Base-by-base conservation (phyloP, 2,113 vertebrate species). In the Corythornis madagascariensis region DNA sequence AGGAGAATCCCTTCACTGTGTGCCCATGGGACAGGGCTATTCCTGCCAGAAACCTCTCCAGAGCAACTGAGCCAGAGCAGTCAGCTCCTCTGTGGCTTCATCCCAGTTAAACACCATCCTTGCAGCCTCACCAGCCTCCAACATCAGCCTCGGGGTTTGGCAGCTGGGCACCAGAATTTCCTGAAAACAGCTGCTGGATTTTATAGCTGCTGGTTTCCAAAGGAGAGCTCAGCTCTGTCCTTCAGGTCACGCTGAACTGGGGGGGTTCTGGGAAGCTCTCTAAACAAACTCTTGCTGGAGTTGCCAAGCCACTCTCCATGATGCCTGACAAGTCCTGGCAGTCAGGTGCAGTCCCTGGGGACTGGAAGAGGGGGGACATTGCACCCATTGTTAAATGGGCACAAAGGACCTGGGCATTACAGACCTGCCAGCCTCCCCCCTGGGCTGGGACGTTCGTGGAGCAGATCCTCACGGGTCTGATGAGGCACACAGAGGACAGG, bases 221-320 rank as follows among this genome's bases (percentile, higher is more conserved):
- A 80, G 47, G 35, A 61, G 7, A 60, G 2, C 33, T 42, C 33
- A 64, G 31, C 28, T 31, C 43, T 50, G 48, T 59, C 22, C 52
- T 75, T 11, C 19, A 20, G 42, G 26, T 59, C 1, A 0, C 33
- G 22, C 0, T 38, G 2, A 33, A 11, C 53, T 42, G 52, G 57
- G 13, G 26, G 6, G 33, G 29, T 57, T 48, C 53, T 86, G 53
- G 38, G 7, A 59, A 64, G 26, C 40, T 67, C 57, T 71, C 17
- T 8, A 25, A 42, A 53, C n/a, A 57, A n/a, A n/a, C n/a, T n/a
- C 67, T 76, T 86, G 76, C 38, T n/a, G 47, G 19, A 48, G 47
- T 21, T 48, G 47, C 47, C 47, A 48, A 6, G 47, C 47, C 47
- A 48, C 47, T 24, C 47, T 48, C 47, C 47, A 48, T 47, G 21